Conservation (phyloP, 2,113 vertebrate species). For the Catagonus wagneri region DNA sequence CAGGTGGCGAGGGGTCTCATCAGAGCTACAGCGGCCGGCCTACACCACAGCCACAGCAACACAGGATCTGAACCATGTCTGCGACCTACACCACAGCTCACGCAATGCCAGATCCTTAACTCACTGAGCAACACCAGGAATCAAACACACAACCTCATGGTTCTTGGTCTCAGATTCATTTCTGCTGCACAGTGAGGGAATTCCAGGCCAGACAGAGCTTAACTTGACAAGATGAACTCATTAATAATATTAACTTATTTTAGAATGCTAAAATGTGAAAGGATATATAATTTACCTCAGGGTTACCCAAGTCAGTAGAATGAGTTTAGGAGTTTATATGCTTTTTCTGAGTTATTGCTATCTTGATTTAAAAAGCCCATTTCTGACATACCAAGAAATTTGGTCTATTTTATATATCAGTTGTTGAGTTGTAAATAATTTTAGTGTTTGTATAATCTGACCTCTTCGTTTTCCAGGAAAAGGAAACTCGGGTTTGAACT, state of each 20-base stretch:
- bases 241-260: constrained; percentile 46
- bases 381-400: constrained; percentile 17
- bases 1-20: too few relatives aligned
- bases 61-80: too few relatives aligned
- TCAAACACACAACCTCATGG: too few relatives aligned
- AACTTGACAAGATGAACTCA: constrained; percentile 2
- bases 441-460: not conserved
- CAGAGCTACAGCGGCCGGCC: too few relatives aligned
- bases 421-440: constrained; percentile 36
- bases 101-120: too few relatives aligned
- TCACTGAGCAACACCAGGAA: too few relatives aligned
- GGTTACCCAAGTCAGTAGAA: not conserved
- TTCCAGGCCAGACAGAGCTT: not conserved
- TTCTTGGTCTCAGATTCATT: too few relatives aligned
- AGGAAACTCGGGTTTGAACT: not conserved
- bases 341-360: constrained; percentile 38
- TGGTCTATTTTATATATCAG: not conserved
- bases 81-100: too few relatives aligned
- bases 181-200: too few relatives aligned
- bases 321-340: not conserved
- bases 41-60: too few relatives aligned
- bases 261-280: constrained; percentile 38
- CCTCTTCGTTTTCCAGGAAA: not conserved
- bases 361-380: constrained; percentile 51
- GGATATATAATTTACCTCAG: not conserved